phyloP scores from a whole-genome alignment of 2,113 vertebrate species.

The Ophthalmolycus amberensis region DNA sequence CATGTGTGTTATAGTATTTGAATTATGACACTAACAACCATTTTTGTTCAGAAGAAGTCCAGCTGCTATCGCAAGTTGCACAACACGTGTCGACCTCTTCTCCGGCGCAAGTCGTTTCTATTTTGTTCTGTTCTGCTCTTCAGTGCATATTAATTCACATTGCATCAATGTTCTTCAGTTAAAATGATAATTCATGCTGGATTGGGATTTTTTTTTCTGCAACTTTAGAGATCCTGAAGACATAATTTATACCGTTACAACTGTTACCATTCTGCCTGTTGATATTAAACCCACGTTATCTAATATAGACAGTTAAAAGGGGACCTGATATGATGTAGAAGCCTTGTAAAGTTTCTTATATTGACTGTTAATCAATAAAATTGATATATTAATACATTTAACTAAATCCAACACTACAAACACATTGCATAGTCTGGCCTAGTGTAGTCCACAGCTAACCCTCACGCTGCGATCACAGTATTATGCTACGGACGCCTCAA shows the following conservation, averaged over 20 bases:
- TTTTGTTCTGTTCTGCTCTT: conserved; percentile 38
- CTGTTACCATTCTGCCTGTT: conserved; percentile 2
- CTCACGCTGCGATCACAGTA: not conserved
- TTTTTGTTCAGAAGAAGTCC: not conserved
- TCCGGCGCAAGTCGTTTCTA: not conserved
- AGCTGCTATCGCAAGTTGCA: conserved; percentile 2
- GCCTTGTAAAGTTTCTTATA: not conserved
- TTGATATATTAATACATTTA: not conserved
- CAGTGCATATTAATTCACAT: conserved; percentile 37
- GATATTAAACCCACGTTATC: not conserved
- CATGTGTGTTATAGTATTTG: not conserved
- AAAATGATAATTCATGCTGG: conserved; percentile 52
- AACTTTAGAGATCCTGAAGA: not conserved
- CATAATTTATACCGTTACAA: not conserved
- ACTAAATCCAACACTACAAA: not conserved
- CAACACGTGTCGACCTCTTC: conserved; percentile 13
- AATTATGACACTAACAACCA: not conserved
- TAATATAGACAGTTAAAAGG: not conserved
- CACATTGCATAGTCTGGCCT: not conserved
- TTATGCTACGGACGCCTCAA: not conserved
- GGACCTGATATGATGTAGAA: not conserved
- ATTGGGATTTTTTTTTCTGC: conserved; percentile 4
- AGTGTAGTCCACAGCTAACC: not conserved
- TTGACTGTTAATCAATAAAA: not conserved
- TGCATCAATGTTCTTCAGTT: conserved; percentile 46